Evolutionary conservation across 2,888 invertebrate genomes (phyloP).

Genomic region (Rhabditoides inermis): DNA sequence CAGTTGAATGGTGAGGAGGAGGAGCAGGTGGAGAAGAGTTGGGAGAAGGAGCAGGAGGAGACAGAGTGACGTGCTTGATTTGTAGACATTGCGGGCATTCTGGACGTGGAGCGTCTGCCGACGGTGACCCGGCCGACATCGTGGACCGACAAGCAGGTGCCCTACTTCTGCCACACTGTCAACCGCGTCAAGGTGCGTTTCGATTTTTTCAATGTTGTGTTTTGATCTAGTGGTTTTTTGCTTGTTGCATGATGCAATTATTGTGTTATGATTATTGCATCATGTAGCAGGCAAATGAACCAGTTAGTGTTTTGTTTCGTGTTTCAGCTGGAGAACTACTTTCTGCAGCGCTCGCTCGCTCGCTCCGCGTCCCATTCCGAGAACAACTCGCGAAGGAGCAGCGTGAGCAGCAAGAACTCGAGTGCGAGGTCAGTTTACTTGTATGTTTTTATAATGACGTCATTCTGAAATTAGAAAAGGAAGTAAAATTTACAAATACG

Average conservation of each 20-base stretch:
- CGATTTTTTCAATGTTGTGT: background rate
- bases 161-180: slow-evolving; percentile 94
- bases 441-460: no score
- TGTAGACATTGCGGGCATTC: slow-evolving; percentile 88
- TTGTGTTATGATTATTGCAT: background rate
- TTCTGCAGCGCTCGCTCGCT: slow-evolving; percentile 3
- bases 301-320: background rate
- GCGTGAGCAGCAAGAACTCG: no score
- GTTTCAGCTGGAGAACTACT: slow-evolving; percentile 27
- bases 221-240: background rate
- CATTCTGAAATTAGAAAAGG: no score
- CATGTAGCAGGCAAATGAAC: background rate
- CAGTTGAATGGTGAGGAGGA: slow-evolving; percentile 72
- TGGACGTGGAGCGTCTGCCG: slow-evolving; percentile 93
- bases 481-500: no score
- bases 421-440: no score
- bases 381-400: slow-evolving; percentile 10
- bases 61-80: slow-evolving; percentile 16
- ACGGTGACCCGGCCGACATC: slow-evolving; percentile 90
- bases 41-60: background rate
- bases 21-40: background rate
- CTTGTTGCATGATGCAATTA: background rate
- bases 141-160: slow-evolving; percentile 97
- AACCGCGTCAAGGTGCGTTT: slow-evolving; percentile 73
- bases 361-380: slow-evolving; percentile 9